phyloP scores from a whole-genome alignment of 1,140 invertebrate genomes.

The Megalopta genalis region DNA sequence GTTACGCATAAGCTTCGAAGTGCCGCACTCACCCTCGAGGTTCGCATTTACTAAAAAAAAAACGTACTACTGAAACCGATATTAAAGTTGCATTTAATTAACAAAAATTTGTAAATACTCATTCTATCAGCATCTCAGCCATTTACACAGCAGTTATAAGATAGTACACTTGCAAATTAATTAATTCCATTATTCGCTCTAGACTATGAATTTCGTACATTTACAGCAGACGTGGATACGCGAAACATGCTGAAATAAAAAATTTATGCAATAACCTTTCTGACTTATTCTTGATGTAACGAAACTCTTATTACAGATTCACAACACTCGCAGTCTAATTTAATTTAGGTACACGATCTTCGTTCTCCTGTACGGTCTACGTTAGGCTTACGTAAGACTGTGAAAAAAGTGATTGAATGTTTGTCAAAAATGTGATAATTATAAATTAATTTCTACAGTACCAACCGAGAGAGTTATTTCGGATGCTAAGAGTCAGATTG shows the following conservation, averaged over 20 bases:
- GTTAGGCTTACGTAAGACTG: too few species aligned
- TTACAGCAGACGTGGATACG: not conserved
- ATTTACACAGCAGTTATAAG: not conserved
- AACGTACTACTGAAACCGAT: not conserved
- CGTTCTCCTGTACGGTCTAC: too few species aligned
- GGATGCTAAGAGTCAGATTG: too few species aligned
- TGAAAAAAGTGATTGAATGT: too few species aligned
- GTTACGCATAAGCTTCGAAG: too few species aligned
- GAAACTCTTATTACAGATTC: not conserved
- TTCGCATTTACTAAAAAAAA: too few species aligned
- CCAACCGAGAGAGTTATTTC: not conserved
- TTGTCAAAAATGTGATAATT: too few species aligned
- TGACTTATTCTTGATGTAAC: not conserved
- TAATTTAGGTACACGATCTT: not conserved
- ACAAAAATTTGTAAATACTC: not conserved
- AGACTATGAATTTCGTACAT: not conserved
- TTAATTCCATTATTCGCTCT: not conserved
- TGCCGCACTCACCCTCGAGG: too few species aligned
- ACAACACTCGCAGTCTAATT: not conserved
- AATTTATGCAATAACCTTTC: too few species aligned
- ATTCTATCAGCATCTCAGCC: not conserved
- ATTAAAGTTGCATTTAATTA: not conserved
- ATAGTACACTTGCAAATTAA: not conserved
- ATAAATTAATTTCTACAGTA: too few species aligned
- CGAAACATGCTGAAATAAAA: not conserved